Conservation (phyloP, 2,113 vertebrate genomes). For the Ammodytes dubius region DNA sequence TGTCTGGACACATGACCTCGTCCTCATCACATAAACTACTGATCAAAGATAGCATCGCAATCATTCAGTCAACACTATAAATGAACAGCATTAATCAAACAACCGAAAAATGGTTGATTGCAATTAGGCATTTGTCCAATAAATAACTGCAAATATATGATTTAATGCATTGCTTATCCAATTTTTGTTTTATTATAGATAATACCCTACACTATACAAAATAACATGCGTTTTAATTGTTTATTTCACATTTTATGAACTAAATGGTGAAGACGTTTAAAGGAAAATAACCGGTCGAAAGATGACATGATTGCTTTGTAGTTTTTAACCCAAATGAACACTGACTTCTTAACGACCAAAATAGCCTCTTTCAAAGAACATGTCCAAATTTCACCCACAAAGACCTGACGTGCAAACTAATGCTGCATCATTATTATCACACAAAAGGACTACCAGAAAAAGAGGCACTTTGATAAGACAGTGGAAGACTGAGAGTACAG, state of each 20-base stretch:
- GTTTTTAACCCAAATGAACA: neutral
- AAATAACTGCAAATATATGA: neutral
- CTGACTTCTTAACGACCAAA: neutral
- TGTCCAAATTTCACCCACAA: neutral
- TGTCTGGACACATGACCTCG: neutral
- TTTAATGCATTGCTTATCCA: neutral
- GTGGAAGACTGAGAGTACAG: conserved; percentile 47
- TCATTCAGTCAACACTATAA: neutral
- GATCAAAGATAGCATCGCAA: neutral
- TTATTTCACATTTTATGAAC: neutral
- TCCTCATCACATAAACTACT: neutral
- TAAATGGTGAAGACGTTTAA: neutral
- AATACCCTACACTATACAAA: neutral
- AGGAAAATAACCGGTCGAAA: neutral
- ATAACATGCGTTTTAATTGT: neutral
- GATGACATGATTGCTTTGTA: neutral
- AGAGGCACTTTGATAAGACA: conserved; percentile 35
- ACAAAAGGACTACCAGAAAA: conserved; percentile 38
- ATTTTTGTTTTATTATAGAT: neutral
- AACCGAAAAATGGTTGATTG: neutral
- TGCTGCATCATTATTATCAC: conserved; percentile 42
- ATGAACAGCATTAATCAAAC: neutral
- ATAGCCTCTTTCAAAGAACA: conserved; percentile 9
- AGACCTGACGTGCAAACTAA: neutral
- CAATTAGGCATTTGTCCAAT: neutral